Percentiles rank a stretch among this genome's conserved stretches.
Evolutionary conservation across 2,113 vertebrate genomes (phyloP).

Genomic region (Alosa alosa): DNA sequence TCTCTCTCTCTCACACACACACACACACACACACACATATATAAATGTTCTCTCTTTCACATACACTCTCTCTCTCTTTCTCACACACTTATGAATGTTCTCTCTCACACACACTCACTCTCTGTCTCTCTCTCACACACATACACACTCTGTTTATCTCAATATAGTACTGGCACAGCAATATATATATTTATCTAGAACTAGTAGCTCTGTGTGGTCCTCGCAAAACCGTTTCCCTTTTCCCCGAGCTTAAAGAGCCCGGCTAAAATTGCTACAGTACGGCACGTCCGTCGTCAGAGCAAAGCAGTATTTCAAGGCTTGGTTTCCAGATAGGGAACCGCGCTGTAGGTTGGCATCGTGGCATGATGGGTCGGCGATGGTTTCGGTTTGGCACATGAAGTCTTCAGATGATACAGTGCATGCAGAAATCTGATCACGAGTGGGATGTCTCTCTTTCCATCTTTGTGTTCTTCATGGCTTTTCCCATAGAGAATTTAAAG

Average conservation of each 20-base stretch:
- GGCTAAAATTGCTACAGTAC: background rate
- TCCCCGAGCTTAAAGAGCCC: background rate
- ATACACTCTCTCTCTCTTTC: background rate
- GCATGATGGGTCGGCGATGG: no score
- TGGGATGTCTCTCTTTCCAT: no score
- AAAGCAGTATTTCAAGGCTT: background rate
- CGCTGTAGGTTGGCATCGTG: no score
- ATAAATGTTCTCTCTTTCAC: background rate
- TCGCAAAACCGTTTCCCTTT: background rate
- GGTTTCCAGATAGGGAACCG: no score
- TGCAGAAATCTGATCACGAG: no score
- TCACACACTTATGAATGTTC: no score
- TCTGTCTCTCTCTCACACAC: background rate
- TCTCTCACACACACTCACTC: background rate
- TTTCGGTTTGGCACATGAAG: no score
- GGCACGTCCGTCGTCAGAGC: background rate
- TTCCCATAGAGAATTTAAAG: no score
- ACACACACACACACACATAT: background rate
- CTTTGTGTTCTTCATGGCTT: no score
- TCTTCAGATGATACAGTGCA: no score
- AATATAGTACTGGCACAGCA: background rate
- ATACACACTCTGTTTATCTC: background rate
- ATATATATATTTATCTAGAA: slow-evolving; percentile 3
- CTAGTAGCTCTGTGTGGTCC: slow-evolving; percentile 10
- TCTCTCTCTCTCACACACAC: background rate